Evolutionary conservation across 2,113 vertebrate species (phyloP), one percentile per base, ranked within the genome.

Genomic region (Callipepla squamata): DNA sequence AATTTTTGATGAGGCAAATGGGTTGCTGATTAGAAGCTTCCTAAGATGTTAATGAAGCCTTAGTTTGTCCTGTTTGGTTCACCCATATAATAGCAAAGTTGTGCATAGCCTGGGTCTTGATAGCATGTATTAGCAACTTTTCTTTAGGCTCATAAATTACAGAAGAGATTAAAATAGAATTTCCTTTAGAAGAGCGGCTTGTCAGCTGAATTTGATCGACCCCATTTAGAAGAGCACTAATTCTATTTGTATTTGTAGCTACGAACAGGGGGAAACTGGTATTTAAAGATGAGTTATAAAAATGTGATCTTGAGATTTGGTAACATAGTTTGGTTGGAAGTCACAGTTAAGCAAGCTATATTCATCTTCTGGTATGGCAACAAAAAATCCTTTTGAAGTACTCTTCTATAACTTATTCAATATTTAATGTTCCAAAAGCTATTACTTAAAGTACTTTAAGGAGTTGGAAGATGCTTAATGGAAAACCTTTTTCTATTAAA

Each of bases 141-240:
- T 83, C 76, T 87, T 92, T 47, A 77, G 67, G 63, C 28, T 78
- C 16, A 2, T 93, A 86, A 94, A 68, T 92, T 90, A 86, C 44
- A 78, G 79, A 62, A 51, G 47, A 53, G 79, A 84, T 96, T 94
- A 93, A 94, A 94, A 94, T 94, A 94, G 79, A 88, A 93, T 93
- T 94, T 94, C 69, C 87, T 73, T 79, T 79, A 93, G 80, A 92
- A 61, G 80, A 63, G 40, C 73, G 47, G 87, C 87, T 93, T 94
- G 87, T 94, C 94, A 91, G 80, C 91, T 94, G 89, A 89, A 92
- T 94, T 94, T 75, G 85, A 91, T 92, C 48, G 10, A 92, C 69
- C 77, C 7, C 48, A 1, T 94, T 95, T 90, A 69, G 61, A 81
- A 77, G 78, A 93, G 82, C 87, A 83, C n/a, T 48, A 94, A 75